Base-by-base conservation (phyloP, 2,797 vertebrate genomes). In the Muscicapa comitata region DNA sequence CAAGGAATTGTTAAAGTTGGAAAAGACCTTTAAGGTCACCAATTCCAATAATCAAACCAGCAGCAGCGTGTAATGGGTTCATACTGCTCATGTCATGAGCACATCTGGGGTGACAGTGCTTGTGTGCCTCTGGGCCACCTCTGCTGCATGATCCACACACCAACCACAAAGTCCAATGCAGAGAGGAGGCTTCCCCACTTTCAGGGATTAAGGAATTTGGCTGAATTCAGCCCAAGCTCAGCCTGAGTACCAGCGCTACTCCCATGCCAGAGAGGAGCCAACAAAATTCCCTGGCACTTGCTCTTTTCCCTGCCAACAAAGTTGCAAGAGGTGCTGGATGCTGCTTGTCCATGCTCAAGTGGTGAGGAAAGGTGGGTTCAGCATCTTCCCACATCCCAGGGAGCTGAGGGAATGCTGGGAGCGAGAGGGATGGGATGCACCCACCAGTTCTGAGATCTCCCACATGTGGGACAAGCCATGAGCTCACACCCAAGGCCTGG, bases 261-360 rank as follows among this genome's bases (percentile, higher is more conserved):
- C 50, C 28, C 13, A 8, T 3, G 25, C 58, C 72, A 59, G 58
- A 0, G 0, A 51, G 45, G 19, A 57, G 26, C 18, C 0, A 1
- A 59, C 50, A 68, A 35, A 75, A 53, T 2, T 6, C 33, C 50
- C 40, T 15, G 33, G 68, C 31, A 13, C 19, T 94, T 18, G 13
- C 8, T n/a, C 40, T 63, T 58, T n/a, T 53, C 40, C 28, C 28
- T 40, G 54, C 58, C 51, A 61, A 5, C 7, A 25, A 61, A 61
- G 25, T 9, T 48, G 31, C 31, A 40, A 40, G 50, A 65, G 28
- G 50, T 14, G 31, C 47, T 19, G 31, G 76, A 14, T 37, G 42
- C 24, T 61, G 72, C 63, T 47, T 8, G 74, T 78, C 37, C 18
- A 2, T 2, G 4, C 28, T 33, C 3, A 37, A n/a, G 66, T 74